A percentile compares a stretch with the other conserved stretches of the same genome.
phyloP scores from a whole-genome alignment of 2,888 invertebrate species.

The Sesia bembeciformis region DNA sequence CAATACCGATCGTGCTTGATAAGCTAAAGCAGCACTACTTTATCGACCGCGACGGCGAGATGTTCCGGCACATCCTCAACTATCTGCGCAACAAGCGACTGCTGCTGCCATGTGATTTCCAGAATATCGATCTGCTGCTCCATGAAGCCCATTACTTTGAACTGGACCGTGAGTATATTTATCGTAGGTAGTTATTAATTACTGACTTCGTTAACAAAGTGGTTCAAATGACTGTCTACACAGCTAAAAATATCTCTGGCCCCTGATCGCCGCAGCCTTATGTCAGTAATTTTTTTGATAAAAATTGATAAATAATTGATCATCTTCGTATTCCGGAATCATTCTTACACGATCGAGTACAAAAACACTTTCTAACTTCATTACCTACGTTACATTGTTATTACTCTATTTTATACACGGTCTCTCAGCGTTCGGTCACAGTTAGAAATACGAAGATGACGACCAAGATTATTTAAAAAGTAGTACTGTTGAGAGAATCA shows the following conservation, averaged over 20 bases:
- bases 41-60: slow-evolving; percentile 97
- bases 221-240: neutral
- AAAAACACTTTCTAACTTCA: too few species aligned
- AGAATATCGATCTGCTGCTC: slow-evolving; percentile 87
- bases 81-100: slow-evolving; percentile 94
- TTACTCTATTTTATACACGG: too few species aligned
- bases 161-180: slow-evolving; percentile 81
- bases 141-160: slow-evolving; percentile 95
- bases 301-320: too few species aligned
- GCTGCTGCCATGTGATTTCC: slow-evolving; percentile 89
- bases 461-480: too few species aligned
- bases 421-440: too few species aligned
- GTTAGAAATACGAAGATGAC: too few species aligned
- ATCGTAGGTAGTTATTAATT: neutral
- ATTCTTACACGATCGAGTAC: too few species aligned
- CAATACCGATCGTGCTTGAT: slow-evolving; percentile 95
- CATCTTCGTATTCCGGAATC: too few species aligned
- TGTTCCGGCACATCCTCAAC: slow-evolving; percentile 98
- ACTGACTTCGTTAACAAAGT: neutral
- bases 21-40: slow-evolving; percentile 98
- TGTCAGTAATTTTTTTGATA: too few species aligned
- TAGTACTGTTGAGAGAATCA: too few species aligned
- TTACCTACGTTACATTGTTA: too few species aligned
- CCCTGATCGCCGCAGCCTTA: too few species aligned
- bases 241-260: neutral